Base-by-base conservation (phyloP, 2,888 invertebrate species). In the Helicoverpa assulta region DNA sequence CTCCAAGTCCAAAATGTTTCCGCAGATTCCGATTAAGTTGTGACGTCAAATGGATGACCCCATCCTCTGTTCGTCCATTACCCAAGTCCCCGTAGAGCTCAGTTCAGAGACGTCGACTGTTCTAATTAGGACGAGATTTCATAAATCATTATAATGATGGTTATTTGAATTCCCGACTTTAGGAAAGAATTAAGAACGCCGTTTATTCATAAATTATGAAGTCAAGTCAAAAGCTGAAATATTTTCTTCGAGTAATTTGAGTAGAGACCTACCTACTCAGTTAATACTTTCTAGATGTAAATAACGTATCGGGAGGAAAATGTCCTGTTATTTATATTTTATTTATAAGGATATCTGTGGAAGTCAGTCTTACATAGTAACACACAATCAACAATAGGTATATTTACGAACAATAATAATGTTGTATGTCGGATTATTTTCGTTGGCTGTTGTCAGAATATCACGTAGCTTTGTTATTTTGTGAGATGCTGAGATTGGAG, bases 61-160 rank as follows among this genome's bases (percentile, higher is more conserved):
- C 62, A 81, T 82, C 83, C 72, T 73, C 77, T 62, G 73, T 78
- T 75, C 79, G 81, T 80, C 86, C 85, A 86, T 86, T 88, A 88
- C 85, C 85, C 80, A 87, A 83, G 83, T 87, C 87, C 88, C 88
- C 76, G 69, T 69, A 82, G 87, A 83, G 79, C 86, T 85, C 85
- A 78, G 82, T 82, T 86, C 87, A 88, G 85, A 89, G 88, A 90
- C 88, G 89, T 85, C 88, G 86, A 84, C 89, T 88, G 88, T 88
- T 88, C 89, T 89, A 92, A 92, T 92, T 91, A 91, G 86, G 85
- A 85, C 83, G 83, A 82, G 84, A 87, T 82, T 82, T 86, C 88
- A 91, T 92, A 89, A 89, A 91, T 92, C 91, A 91, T 90, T 84
- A 86, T 89, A 90, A 90, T 89, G 88, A 89, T 83, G 83, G 86